Evolutionary conservation across 2,113 vertebrate genomes (phyloP).

Genomic region (Silurus glanis): DNA sequence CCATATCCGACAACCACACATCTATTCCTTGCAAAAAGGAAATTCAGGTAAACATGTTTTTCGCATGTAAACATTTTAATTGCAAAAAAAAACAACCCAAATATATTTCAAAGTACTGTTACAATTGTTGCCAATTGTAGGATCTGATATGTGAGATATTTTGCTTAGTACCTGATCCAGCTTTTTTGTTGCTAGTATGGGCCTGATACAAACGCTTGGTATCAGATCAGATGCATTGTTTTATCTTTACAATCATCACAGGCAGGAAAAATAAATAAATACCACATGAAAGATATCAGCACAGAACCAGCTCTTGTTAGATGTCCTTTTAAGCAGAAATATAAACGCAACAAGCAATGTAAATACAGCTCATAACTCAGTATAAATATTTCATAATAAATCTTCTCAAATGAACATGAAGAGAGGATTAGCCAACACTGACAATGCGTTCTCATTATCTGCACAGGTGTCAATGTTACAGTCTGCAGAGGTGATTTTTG

Average conservation of each 20-base stretch:
- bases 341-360: not conserved
- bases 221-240: not conserved
- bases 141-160: not conserved
- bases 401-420: not conserved
- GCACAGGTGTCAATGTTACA: not conserved
- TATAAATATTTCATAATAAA: constrained; percentile 5
- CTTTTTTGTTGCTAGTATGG: not conserved
- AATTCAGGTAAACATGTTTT: no score
- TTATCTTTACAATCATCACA: not conserved
- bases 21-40: not conserved
- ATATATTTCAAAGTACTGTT: not conserved
- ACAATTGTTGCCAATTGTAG: not conserved
- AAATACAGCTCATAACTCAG: not conserved
- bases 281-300: constrained; percentile 18
- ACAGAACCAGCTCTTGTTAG: not conserved
- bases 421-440: not conserved
- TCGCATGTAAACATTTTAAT: no score
- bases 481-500: not conserved
- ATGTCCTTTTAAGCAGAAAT: not conserved
- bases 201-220: not conserved
- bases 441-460: not conserved
- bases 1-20: not conserved
- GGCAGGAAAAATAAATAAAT: not conserved
- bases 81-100: no score
- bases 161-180: not conserved